phyloP scores from a whole-genome alignment of 2,797 vertebrate species.

The Acrocephalus scirpaceus region DNA sequence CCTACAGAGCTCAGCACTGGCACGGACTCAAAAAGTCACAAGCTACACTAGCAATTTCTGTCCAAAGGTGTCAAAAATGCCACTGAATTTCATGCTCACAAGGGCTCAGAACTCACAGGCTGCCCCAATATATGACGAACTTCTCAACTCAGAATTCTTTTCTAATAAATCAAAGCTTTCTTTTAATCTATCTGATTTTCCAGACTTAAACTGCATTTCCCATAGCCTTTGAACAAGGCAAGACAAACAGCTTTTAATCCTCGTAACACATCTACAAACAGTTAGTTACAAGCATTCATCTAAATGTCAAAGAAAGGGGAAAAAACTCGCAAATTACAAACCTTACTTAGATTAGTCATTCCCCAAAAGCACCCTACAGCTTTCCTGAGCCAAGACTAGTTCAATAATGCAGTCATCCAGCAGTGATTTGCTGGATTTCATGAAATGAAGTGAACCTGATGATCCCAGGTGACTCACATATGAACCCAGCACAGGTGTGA shows the following conservation, averaged over 20 bases:
- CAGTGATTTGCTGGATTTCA: background rate
- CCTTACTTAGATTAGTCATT: background rate
- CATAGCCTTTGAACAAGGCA: background rate
- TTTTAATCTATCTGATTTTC: background rate
- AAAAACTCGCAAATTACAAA: rapidly evolving
- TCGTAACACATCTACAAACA: background rate
- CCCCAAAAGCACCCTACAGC: background rate
- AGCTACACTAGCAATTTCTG: background rate
- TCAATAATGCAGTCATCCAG: background rate
- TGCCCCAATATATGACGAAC: background rate
- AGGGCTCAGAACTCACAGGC: background rate
- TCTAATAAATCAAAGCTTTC: background rate
- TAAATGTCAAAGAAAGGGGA: background rate
- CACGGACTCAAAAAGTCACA: background rate
- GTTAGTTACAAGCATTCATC: background rate
- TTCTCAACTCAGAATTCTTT: background rate
- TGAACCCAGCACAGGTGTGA: background rate
- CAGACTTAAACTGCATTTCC: background rate
- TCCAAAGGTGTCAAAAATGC: background rate
- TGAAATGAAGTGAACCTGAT: background rate
- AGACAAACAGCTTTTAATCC: background rate
- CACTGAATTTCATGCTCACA: background rate
- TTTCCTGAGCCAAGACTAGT: background rate
- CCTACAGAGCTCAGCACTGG: background rate
- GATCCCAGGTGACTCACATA: background rate